Conservation (phyloP, 2,888 invertebrate genomes). For the Clostera curtula region DNA sequence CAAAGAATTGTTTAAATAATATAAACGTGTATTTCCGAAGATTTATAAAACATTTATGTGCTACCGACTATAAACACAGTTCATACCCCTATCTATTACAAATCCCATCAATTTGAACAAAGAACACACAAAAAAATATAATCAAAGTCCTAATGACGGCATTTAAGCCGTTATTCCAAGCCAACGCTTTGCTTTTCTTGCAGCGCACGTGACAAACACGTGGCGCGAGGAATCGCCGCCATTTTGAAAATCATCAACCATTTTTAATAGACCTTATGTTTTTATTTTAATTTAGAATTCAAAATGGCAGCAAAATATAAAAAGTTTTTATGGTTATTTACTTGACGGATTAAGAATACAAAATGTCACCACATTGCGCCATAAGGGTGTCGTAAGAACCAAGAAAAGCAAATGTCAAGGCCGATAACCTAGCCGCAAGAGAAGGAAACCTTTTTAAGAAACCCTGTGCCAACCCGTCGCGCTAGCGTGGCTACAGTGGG, state of each 20-base stretch:
- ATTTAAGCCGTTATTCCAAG: constrained; percentile 66
- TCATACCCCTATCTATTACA: constrained; percentile 58
- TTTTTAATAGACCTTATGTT: constrained; percentile 14
- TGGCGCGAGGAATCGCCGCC: constrained; percentile 39
- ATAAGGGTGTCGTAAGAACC: background rate
- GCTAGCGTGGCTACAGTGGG: no score
- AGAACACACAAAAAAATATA: constrained; percentile 43
- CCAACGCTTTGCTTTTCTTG: constrained; percentile 63
- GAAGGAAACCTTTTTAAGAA: no score
- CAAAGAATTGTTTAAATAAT: no score
- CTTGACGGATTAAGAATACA: no score
- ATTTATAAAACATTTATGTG: background rate
- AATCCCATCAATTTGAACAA: constrained; percentile 54
- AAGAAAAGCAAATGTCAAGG: background rate
- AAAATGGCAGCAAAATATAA: no score
- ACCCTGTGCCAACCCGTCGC: no score
- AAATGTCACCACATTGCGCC: no score
- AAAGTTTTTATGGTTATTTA: no score
- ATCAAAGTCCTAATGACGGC: constrained; percentile 62
- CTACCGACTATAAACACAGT: background rate
- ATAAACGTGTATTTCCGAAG: background rate
- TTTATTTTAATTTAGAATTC: no score
- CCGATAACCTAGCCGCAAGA: no score
- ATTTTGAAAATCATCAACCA: constrained; percentile 43
- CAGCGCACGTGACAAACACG: constrained; percentile 59